Evolutionary conservation across 2,113 vertebrate genomes (phyloP), one percentile per base, ranked within the genome.

Genomic region (Anoplopoma fimbria): DNA sequence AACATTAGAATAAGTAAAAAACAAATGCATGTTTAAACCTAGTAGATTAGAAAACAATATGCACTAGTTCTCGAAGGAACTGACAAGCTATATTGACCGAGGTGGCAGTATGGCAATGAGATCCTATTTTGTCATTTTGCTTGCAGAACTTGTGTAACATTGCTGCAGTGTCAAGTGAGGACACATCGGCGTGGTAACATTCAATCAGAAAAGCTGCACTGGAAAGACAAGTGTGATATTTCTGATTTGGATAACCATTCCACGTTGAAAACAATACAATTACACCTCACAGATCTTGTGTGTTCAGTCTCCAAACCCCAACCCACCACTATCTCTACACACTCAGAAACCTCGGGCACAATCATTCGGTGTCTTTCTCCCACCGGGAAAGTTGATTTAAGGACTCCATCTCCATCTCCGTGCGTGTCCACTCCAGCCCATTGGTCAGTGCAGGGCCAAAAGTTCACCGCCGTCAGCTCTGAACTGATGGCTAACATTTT

Each of bases 381-480:
- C 75, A 60, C 75, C 23, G 2, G 40, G 31, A 31, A 34, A 77
- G 64, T 72, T 84, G 83, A 90, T 90, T 68, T 70, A 83, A 68
- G 62, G 71, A 19, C 45, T 72, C 81, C 13, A 67, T 85, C 77
- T 77, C 29, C 29, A 23, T 76, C 85, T 25, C 65, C 12, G 71
- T 9, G 36, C 19, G 21, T 57, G 33, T 14, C 31, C 36, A 25
- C 61, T 65, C 13, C 34, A 25, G 77, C 45, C 71, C 79, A 82
- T 85, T 55, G 91, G 85, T 89, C 82, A 75, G 75, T n/a, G 8
- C 42, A 8, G 31, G 53, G 88, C 78, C 84, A 92, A 88, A 86
- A 86, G 89, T 92, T 92, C 91, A 92, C 60, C 5, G 25, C 69
- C 23, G 29, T 84, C 88, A 81, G 63, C 74, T 17, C 25, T 58